Base-by-base conservation (phyloP, 2,888 invertebrate genomes). In the Scrobipalpa costella region DNA sequence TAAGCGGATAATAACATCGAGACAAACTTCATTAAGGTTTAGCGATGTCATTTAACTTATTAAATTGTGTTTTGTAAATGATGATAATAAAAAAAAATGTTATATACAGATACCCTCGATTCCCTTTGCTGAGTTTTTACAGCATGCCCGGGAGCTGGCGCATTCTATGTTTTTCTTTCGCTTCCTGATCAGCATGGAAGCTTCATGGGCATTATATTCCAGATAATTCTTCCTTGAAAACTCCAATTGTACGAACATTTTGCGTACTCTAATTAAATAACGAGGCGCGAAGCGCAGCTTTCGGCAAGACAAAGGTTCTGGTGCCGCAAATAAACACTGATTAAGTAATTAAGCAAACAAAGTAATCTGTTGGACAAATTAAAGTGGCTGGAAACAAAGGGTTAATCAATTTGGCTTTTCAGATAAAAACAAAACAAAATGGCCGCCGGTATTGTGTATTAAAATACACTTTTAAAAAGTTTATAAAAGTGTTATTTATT, bases 261-360 rank as follows among this genome's bases (percentile, higher is more conserved):
- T 27, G 27, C 49, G 6, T 17, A 21, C 13, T 21, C 13, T 7
- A 8, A 21, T 52, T 11, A 52, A 52, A 21, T 49, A 49, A 49
- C 49, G 49, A 52, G n/a, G 55, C 33, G 27, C 11, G 2, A 52
- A 13, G 11, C 19, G 33, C 27, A 19, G 52, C 33, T 34, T 55
- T 55, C n/a, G 11, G 7, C 55, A 55, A 34, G 27, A 55, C 55
- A 55, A 55, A 15, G 33, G 27, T 55, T 55, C n/a, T 27, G 15
- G 52, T 33, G 7, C 8, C 27, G 33, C 55, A 55, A 55, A 55
- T 55, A 55, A 34, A 34, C 55, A 34, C 34, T 55, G 33, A 55
- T 55, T 55, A 55, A 55, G 55, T 15, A 55, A 55, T 55, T 55
- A 55, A 27, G n/a, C 34, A 15, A 55, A 55, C 55, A 55, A 55